Evolutionary conservation across 2,797 vertebrate genomes (phyloP).

Genomic region (Scleropages formosus): DNA sequence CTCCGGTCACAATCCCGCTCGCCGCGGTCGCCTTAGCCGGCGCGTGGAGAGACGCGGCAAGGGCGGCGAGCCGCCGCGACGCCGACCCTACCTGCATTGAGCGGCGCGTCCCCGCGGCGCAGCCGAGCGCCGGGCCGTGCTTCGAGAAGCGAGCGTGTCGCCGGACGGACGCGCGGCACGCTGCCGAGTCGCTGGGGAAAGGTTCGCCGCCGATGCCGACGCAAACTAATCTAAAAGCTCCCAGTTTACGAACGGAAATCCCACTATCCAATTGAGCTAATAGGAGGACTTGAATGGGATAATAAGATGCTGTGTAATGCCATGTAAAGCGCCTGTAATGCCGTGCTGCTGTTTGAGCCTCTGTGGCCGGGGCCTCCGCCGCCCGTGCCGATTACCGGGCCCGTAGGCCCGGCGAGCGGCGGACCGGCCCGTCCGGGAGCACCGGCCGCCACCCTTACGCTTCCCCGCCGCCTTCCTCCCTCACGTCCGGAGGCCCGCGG

Average conservation of each 20-base stretch:
- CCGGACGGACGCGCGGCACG: background rate
- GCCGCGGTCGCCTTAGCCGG: too few species aligned
- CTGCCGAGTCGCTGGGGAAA: constrained; percentile 50
- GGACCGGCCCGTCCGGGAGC: constrained; percentile 48
- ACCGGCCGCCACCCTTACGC: constrained; percentile 56
- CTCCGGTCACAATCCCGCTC: too few species aligned
- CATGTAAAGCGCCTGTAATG: constrained; percentile 79
- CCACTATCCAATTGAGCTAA: constrained; percentile 81
- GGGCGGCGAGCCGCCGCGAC: too few species aligned
- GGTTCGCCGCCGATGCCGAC: constrained; percentile 70
- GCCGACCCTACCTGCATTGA: too few species aligned
- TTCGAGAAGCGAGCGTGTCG: background rate
- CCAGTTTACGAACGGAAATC: constrained; percentile 82
- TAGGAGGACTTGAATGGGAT: constrained; percentile 80
- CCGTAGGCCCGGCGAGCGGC: constrained; percentile 59
- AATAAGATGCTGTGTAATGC: constrained; percentile 81
- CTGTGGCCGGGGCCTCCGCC: constrained; percentile 66
- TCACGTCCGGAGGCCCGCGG: constrained; percentile 50
- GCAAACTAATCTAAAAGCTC: constrained; percentile 76
- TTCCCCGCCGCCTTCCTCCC: constrained; percentile 45
- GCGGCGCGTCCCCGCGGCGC: too few species aligned
- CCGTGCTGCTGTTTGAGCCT: constrained; percentile 72
- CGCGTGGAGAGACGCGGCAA: too few species aligned
- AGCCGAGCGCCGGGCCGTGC: background rate
- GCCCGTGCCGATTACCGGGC: constrained; percentile 71